Base-by-base conservation (phyloP, 1,140 invertebrate species). In the Pteromalus puparum region DNA sequence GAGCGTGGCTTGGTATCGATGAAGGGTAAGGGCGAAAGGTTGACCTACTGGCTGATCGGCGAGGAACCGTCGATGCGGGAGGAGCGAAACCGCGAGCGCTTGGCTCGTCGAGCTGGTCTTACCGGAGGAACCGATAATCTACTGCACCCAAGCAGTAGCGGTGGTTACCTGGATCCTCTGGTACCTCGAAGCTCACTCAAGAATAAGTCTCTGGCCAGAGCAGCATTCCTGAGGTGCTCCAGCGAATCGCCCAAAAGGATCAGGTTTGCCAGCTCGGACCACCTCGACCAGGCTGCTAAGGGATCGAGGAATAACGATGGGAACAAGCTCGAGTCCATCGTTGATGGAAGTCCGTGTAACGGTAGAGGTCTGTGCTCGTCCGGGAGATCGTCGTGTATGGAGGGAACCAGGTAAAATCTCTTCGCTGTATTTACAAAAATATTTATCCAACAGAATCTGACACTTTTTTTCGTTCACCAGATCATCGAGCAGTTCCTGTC, bases 11-110 rank as follows among this genome's bases (percentile, higher is more conserved):
- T 97, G 2, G 95, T 98, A 1, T 92, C 94, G 0, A 96, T 98
- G 95, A 98, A 99, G 92, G 98, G 97, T 10, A 97, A 97, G 91
- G 96, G 96, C 0, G 95, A 97, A 42, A 95, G 97, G 87, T 89
- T 96, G 72, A 98, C 98, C 1, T 98, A 97, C 91, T 99, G 97
- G 97, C 89, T 99, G 38, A 90, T 95, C 13, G 97, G 96, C 0
- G 97, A 98, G 90, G 96, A 97, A 79, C 89, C 93, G 18, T 89
- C 92, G 13, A 93, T 94, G 10, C 92, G 94, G 1, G 91, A 93
- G 1, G 89, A 92, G 4, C 93, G 96, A 0, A 94, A 90, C 38
- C 92, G 93, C 18, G 94, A 95, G 30, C 90, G 95, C 13, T 92
- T 93, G 10, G 92, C 92, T 18, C 87, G 93, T 9, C 86, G 94